Evolutionary conservation across 2,797 vertebrate genomes (phyloP), one percentile per base, ranked within the genome.

Genomic region (Semaprochilodus insignis): DNA sequence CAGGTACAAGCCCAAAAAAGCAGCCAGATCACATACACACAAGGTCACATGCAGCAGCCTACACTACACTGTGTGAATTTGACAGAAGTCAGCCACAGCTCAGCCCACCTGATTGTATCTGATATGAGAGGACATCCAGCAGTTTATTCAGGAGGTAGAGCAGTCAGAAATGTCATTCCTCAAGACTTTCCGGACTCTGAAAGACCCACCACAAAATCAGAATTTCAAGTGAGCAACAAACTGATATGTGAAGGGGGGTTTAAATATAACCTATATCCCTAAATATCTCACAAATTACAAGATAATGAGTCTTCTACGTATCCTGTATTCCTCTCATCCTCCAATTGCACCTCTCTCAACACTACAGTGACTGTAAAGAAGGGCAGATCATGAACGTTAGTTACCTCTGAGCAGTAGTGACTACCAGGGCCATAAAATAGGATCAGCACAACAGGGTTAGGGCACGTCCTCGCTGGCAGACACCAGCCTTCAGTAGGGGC

Each of bases 81-180:
- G n/a, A 13, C 2, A 34, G 15, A 66, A 34, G 19, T 23, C 21
- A 71, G 13, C n/a, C 67, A 51, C 40, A 63, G 11, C 2, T 27
- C 4, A 27, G 74, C 76, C 10, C 86, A 95, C 95, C 94, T 95
- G 91, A 86, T 81, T 91, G 85, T 59, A 77, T 87, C 91, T 93
- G 91, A 36, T 82, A 69, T 82, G 71, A 93, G 92, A 91, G 94
- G 92, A 93, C 94, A 94, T 95, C 93, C 94, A 94, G 94, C 93
- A 93, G 90, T 92, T 92, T 94, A 95, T 92, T 93, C 93, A 88
- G 94, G 93, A 92, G 93, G 92, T 88, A 93, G 92, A 84, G 92
- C 92, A 90, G 90, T 92, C 92, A 93, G 88, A 92, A 90, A 91
- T 91, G 92, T 95, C 94, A 95, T 95, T 93, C 94, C 93, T 94